These are phyloP conservation scores for Aleiodes testaceus DNA, from an alignment of 2,888 invertebrate genomes.

Conservation along the genomic window DNA sequence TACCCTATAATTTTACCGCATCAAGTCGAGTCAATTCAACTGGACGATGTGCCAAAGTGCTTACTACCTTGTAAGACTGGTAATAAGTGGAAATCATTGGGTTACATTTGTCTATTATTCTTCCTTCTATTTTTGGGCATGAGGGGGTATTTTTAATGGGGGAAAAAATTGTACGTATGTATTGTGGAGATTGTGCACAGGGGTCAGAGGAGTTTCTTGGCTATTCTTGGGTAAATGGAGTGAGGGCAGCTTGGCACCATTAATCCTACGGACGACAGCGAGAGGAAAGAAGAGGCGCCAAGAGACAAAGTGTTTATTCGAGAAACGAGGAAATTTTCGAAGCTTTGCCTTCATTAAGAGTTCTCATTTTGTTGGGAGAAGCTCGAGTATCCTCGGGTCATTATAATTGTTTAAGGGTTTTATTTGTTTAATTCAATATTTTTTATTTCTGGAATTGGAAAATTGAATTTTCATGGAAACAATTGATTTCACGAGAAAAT, in stretches of 20 bases:
- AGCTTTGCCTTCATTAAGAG: slow-evolving; percentile 6
- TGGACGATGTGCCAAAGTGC: slow-evolving; percentile 21
- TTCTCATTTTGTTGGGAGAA: slow-evolving; percentile 29
- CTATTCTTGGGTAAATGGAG: neutral
- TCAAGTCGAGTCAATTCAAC: slow-evolving; percentile 35
- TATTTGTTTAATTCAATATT: too few species aligned
- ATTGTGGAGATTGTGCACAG: slow-evolving; percentile 1
- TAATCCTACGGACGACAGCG: slow-evolving; percentile 30
- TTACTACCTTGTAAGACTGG: slow-evolving; percentile 17
- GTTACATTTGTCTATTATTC: neutral
- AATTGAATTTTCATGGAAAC: slow-evolving; percentile 20
- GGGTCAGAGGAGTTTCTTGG: slow-evolving; percentile 26
- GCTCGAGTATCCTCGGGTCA: neutral
- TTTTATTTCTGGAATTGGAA: slow-evolving; percentile 17
- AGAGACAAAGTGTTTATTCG: slow-evolving; percentile 43
- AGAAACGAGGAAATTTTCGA: slow-evolving; percentile 32
- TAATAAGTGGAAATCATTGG: slow-evolving; percentile 11
- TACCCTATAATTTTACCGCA: slow-evolving; percentile 42
- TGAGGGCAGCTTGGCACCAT: slow-evolving; percentile 17
- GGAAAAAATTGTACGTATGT: neutral
- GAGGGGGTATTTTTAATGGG: neutral
- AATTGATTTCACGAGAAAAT: slow-evolving; percentile 3
- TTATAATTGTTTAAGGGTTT: too few species aligned
- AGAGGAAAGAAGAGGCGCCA: slow-evolving; percentile 19
- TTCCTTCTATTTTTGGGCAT: neutral